phyloP scores from a whole-genome alignment of 2,113 vertebrate species.

The Ictalurus punctatus region DNA sequence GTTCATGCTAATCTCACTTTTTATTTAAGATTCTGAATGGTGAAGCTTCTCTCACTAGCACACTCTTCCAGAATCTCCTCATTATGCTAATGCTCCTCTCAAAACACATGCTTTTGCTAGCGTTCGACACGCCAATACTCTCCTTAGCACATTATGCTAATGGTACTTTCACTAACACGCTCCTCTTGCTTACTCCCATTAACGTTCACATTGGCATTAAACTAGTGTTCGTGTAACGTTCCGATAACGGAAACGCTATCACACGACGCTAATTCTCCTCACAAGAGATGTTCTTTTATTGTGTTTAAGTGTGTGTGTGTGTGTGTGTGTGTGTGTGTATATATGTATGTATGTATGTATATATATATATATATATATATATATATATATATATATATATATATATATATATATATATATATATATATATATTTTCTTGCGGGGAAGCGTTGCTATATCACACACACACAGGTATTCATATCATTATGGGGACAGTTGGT shows the following conservation, averaged over 20 bases:
- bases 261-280: background rate
- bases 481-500: background rate
- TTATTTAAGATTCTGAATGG: background rate
- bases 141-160: background rate
- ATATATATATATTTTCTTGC: too few relatives aligned
- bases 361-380: too few relatives aligned
- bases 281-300: background rate
- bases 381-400: too few relatives aligned
- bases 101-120: background rate
- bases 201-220: background rate
- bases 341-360: too few relatives aligned
- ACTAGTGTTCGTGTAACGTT: background rate
- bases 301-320: background rate
- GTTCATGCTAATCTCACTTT: background rate
- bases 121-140: too few relatives aligned
- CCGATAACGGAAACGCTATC: background rate
- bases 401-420: too few relatives aligned
- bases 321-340: too few relatives aligned
- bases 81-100: background rate
- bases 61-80: background rate
- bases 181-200: too few relatives aligned
- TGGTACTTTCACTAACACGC: background rate
- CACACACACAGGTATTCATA: background rate
- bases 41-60: background rate
- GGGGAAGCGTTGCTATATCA: background rate